These are phyloP conservation scores for Girardia tigrina DNA, from an alignment of 2,888 invertebrate genomes.

Conservation along the genomic window DNA sequence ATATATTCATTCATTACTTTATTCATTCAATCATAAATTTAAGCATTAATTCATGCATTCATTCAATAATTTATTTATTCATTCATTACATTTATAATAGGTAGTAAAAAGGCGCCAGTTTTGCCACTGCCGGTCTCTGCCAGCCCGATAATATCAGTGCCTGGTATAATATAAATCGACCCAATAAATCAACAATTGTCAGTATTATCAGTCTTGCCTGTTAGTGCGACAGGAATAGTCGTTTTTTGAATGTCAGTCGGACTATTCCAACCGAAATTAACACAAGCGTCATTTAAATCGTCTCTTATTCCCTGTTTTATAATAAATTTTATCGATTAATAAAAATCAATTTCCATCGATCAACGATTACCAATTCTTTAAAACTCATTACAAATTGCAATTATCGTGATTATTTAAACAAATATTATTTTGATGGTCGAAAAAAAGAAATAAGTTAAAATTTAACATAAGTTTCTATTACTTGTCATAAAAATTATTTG, in stretches of 20 bases:
- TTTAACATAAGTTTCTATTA: too few relatives aligned
- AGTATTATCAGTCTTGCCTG: too few relatives aligned
- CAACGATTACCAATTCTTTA: constrained; percentile 3
- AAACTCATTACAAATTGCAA: not conserved
- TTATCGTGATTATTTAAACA: not conserved
- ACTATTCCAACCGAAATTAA: not conserved
- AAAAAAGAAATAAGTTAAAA: too few relatives aligned
- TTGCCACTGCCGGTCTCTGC: not conserved
- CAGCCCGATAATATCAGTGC: not conserved
- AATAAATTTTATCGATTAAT: not conserved
- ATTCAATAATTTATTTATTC: not conserved
- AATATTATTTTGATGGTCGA: not conserved
- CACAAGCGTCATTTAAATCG: not conserved
- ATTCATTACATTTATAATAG: not conserved
- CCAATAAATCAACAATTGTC: not conserved
- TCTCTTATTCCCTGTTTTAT: not conserved
- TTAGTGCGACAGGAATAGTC: not conserved
- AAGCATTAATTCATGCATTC: too few relatives aligned
- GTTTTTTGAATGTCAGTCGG: constrained; percentile 1
- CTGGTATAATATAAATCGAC: not conserved
- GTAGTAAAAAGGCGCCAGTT: not conserved
- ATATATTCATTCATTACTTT: too few relatives aligned
- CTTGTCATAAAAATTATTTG: too few relatives aligned
- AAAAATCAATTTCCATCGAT: not conserved
- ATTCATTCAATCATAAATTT: too few relatives aligned